Percentiles rank a stretch among this genome's conserved stretches.
Evolutionary conservation across 64 coral and sea anemone species (phyloP).

Genomic region (Pocillopora damicornis): DNA sequence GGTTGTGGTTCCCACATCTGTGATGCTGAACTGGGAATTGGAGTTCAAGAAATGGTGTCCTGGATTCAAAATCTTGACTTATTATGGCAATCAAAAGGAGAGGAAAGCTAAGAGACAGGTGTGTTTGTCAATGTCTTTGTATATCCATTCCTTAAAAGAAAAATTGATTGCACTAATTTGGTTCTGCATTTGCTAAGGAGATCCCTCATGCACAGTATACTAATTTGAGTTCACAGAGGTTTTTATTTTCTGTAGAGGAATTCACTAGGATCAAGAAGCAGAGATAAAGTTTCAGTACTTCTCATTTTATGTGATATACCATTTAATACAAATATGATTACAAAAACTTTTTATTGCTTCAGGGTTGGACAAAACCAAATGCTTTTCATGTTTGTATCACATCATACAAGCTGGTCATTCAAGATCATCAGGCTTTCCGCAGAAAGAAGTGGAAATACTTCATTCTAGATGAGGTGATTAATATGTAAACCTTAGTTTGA

Average conservation of each 20-base stretch:
- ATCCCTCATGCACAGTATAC: too few species aligned
- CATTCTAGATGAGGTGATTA: slow-evolving; percentile 85
- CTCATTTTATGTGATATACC: background rate
- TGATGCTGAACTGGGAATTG: slow-evolving; percentile 96
- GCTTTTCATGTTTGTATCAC: slow-evolving; percentile 99
- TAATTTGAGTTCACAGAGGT: too few species aligned
- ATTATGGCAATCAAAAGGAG: slow-evolving; percentile 94
- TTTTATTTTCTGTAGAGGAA: too few species aligned
- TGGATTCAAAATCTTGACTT: slow-evolving; percentile 93
- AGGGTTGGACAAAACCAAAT: slow-evolving; percentile 99
- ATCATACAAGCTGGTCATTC: slow-evolving; percentile 97
- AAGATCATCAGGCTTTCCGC: slow-evolving; percentile 96
- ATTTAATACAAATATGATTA: background rate
- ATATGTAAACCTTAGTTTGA: too few species aligned
- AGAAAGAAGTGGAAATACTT: slow-evolving; percentile 99
- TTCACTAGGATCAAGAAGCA: too few species aligned
- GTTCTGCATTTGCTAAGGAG: too few species aligned
- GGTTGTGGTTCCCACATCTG: slow-evolving; percentile 88
- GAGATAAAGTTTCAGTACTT: too few species aligned
- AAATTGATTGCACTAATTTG: too few species aligned
- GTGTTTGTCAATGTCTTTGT: background rate
- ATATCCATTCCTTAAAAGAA: too few species aligned
- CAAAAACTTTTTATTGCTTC: background rate
- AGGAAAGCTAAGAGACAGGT: slow-evolving; percentile 93
- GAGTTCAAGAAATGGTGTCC: slow-evolving; percentile 98